A percentile compares a stretch with the other conserved stretches of the same genome.
Evolutionary conservation across 2,888 invertebrate species (phyloP).

Genomic region (Germaria angustata): DNA sequence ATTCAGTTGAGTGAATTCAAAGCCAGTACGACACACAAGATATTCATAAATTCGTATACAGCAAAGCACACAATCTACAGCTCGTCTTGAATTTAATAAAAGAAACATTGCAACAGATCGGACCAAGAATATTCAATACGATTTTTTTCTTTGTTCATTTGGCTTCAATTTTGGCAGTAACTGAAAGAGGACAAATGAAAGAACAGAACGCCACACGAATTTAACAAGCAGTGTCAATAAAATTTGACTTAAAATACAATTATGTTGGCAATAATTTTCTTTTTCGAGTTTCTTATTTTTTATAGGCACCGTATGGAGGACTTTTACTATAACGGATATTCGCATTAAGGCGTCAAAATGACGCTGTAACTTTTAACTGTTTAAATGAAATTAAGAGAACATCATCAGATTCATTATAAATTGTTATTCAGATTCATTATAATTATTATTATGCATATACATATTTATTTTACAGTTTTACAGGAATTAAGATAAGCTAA

Average conservation of each 20-base stretch:
- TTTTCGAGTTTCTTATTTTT: constrained; percentile 10
- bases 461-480: too few species aligned
- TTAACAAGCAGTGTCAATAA: constrained; percentile 62
- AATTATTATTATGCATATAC: too few species aligned
- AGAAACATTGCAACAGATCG: constrained; percentile 9
- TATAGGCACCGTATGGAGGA: constrained; percentile 8
- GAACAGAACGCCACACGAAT: constrained; percentile 42
- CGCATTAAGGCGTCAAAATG: constrained; percentile 27
- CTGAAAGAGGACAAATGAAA: background rate
- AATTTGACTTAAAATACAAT: constrained; percentile 67
- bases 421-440: too few species aligned
- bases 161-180: constrained; percentile 26
- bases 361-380: constrained; percentile 18
- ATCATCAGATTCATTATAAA: too few species aligned
- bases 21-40: constrained; percentile 26
- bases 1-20: constrained; percentile 50
- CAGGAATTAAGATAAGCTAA: too few species aligned
- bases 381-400: background rate
- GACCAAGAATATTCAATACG: constrained; percentile 58
- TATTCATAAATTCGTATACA: constrained; percentile 46
- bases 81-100: constrained; percentile 23
- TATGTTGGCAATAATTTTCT: constrained; percentile 64
- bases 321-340: constrained; percentile 24
- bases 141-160: background rate
- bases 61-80: constrained; percentile 2